Conservation (phyloP, 2,113 vertebrate species). For the human region GRCh38 chr7:10085501-10086000, state of each 20-base stretch:
- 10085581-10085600: no score
- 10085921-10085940: background rate
- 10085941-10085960: background rate
- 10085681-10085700: no score
- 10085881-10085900: background rate
- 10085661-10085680: no score
- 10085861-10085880: background rate
- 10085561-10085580: no score
- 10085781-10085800: background rate
- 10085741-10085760: background rate
- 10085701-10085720: background rate
- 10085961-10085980: background rate
- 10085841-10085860: background rate
- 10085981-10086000: background rate
- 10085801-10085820: background rate
- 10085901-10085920: background rate
- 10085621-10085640: no score
- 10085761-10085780: background rate
- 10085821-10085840: background rate
- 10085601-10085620: no score
- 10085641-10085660: no score
- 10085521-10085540: rapidly evolving
- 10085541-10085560: no score
- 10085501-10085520: no score
- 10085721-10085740: background rate